These are phyloP conservation scores for Puffinus mauretanicus DNA, from an alignment of 2,113 vertebrate species.

Conservation along the genomic window DNA sequence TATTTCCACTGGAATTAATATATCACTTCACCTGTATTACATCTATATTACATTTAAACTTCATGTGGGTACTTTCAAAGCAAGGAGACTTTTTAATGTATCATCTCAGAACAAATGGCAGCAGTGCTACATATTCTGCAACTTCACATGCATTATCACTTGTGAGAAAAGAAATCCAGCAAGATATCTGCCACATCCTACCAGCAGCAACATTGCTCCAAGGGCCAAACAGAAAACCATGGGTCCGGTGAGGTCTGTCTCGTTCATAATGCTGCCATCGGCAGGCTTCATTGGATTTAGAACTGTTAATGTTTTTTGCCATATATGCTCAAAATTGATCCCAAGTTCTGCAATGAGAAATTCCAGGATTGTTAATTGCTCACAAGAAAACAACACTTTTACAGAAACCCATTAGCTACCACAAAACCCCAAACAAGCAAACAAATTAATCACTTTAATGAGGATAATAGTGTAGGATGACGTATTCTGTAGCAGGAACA, in stretches of 20 bases:
- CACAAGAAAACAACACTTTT: neutral
- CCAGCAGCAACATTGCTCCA: slow-evolving; percentile 83
- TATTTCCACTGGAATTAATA: neutral
- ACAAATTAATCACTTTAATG: neutral
- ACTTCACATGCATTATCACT: neutral
- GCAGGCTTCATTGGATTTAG: slow-evolving; percentile 86
- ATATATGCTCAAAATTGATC: slow-evolving; percentile 90
- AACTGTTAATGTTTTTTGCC: slow-evolving; percentile 90
- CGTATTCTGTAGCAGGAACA: neutral
- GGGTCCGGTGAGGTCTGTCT: slow-evolving; percentile 86
- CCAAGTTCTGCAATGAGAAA: slow-evolving; percentile 81
- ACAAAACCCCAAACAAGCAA: neutral
- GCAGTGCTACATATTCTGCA: neutral
- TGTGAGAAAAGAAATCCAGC: neutral
- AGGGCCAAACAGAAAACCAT: slow-evolving; percentile 83
- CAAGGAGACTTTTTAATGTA: neutral
- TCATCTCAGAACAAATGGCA: neutral
- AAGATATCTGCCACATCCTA: slow-evolving; percentile 24
- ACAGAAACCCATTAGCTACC: neutral
- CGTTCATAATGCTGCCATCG: slow-evolving; percentile 91
- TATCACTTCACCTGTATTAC: neutral
- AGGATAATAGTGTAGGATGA: neutral
- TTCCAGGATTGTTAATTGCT: neutral
- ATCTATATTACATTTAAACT: neutral
- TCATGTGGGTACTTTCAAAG: neutral